phyloP scores from a whole-genome alignment of 1,140 invertebrate species.

The Aphis craccivora region DNA sequence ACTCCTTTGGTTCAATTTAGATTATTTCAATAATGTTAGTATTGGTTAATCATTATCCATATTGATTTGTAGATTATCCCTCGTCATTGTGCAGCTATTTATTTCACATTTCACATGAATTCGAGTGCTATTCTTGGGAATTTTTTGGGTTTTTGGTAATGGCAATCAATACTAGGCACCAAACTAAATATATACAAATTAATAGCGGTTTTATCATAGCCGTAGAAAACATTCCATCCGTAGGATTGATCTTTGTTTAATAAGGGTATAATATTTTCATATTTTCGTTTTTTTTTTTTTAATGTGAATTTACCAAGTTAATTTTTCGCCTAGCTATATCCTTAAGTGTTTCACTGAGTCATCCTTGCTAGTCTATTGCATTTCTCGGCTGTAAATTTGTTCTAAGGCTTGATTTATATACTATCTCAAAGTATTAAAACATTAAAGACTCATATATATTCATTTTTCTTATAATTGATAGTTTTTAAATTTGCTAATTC shows the following conservation, averaged over 20 bases:
- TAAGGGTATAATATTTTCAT: neutral
- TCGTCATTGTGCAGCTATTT: neutral
- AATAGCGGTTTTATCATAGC: neutral
- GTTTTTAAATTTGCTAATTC: neutral
- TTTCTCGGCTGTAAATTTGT: neutral
- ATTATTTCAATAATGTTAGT: neutral
- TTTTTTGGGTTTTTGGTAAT: neutral
- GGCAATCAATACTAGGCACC: neutral
- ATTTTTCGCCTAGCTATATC: neutral
- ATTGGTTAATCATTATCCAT: too few species aligned
- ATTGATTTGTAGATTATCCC: too few species aligned
- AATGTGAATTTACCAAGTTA: neutral
- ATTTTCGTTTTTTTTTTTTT: neutral
- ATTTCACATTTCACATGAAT: too few species aligned
- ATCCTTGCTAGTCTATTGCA: neutral
- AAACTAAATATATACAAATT: neutral
- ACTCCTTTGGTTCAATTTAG: neutral
- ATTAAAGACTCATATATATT: neutral
- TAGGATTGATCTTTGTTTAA: neutral
- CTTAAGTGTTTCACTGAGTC: neutral
- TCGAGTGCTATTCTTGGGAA: neutral
- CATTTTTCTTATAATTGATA: neutral
- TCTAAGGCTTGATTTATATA: neutral
- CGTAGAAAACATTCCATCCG: neutral
- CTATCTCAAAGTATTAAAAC: neutral